Percentiles rank a stretch among this genome's conserved stretches.
These are phyloP conservation scores for Xiphophorus hellerii DNA, from an alignment of 2,113 vertebrate genomes.

Conservation along the genomic window DNA sequence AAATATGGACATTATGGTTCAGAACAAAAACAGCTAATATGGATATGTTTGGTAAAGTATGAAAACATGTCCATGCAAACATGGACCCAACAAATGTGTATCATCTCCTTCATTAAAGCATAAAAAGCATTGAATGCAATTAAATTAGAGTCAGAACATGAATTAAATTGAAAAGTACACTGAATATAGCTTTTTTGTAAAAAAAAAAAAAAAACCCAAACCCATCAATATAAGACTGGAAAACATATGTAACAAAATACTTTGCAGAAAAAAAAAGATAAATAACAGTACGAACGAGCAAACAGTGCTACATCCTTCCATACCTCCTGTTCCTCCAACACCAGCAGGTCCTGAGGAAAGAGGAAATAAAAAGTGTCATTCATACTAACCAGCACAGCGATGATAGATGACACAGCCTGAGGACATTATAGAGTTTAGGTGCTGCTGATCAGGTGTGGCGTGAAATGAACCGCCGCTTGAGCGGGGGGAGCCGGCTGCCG, in stretches of 20 bases:
- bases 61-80: neutral
- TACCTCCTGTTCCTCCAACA: conserved; percentile 98
- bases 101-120: no score
- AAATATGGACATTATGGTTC: neutral
- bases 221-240: no score
- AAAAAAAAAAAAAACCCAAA: no score
- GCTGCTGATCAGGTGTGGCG: conserved; percentile 22
- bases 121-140: no score
- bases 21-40: neutral
- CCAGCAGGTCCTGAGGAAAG: conserved; percentile 91
- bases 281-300: neutral
- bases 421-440: conserved; percentile 16
- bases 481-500: neutral
- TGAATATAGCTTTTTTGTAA: no score
- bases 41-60: neutral
- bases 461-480: conserved; percentile 34
- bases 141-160: no score
- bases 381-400: conserved; percentile 11
- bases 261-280: no score
- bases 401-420: conserved; percentile 27
- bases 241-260: no score
- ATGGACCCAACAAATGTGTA: no score
- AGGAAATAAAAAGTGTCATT: conserved; percentile 47
- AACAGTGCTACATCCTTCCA: neutral
- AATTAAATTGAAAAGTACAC: no score